Percentiles rank a stretch among this genome's conserved stretches.
phyloP scores from a whole-genome alignment of 2,888 invertebrate genomes.

The Tachina grossa region DNA sequence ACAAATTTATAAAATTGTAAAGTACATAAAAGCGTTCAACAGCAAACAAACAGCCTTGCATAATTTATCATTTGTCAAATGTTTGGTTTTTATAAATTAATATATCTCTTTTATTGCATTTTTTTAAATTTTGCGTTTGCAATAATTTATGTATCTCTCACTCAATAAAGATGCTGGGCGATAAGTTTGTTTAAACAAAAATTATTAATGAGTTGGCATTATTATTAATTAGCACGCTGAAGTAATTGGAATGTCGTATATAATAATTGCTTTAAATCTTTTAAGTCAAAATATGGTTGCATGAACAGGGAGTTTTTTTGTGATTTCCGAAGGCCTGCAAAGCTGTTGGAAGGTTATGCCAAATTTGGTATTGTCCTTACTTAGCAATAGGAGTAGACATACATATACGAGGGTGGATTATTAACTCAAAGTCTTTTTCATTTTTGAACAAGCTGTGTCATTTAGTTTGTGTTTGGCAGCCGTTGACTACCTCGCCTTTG shows the following conservation, averaged over 20 bases:
- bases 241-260: constrained; percentile 1
- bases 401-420: too few species aligned
- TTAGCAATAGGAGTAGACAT: too few species aligned
- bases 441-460: too few species aligned
- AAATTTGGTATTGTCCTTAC: too few species aligned
- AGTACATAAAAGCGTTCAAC: constrained; percentile 13
- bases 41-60: constrained; percentile 56
- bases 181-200: constrained; percentile 2
- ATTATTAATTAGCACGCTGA: not conserved
- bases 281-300: too few species aligned
- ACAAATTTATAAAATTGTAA: constrained; percentile 34
- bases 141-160: constrained; percentile 41
- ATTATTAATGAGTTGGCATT: constrained; percentile 40
- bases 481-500: too few species aligned
- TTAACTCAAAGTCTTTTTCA: too few species aligned
- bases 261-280: too few species aligned
- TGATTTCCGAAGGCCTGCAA: not conserved
- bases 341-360: too few species aligned
- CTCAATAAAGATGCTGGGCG: constrained; percentile 43
- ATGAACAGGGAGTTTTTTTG: not conserved
- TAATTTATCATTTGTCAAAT: constrained; percentile 59
- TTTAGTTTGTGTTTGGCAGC: too few species aligned
- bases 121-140: constrained; percentile 11
- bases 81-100: constrained; percentile 52
- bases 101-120: constrained; percentile 19